Percentiles rank a stretch among this genome's conserved stretches.
phyloP scores from a whole-genome alignment of 1,140 invertebrate genomes.

The Sminthurides bifidus region DNA sequence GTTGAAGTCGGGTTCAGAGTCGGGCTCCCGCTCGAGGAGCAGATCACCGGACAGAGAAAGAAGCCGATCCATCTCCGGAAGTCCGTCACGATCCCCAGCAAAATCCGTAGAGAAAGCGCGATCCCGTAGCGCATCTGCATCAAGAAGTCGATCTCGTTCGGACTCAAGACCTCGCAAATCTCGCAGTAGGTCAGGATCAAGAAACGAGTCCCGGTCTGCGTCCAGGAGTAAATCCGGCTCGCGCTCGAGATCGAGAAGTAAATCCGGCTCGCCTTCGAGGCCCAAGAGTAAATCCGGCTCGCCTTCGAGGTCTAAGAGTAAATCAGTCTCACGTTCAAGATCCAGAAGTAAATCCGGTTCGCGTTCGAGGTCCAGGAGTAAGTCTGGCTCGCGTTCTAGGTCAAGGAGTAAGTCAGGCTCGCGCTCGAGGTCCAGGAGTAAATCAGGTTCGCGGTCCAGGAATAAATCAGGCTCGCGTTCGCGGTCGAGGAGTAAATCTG shows the following conservation, averaged over 20 bases:
- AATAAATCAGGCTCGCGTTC: slow-evolving; percentile 26
- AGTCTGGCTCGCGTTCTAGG: slow-evolving; percentile 15
- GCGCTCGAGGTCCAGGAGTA: background rate
- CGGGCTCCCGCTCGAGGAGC: background rate
- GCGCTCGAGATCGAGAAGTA: slow-evolving; percentile 32
- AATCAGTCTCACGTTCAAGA: slow-evolving; percentile 12
- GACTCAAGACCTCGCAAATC: too few relatives aligned
- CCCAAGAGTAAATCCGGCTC: slow-evolving; percentile 32
- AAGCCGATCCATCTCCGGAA: too few relatives aligned
- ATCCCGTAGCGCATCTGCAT: too few relatives aligned
- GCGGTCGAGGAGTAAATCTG: slow-evolving; percentile 33
- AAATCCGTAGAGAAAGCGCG: too few relatives aligned
- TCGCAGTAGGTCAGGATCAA: too few relatives aligned
- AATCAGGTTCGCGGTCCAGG: background rate
- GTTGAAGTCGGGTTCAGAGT: slow-evolving; percentile 35
- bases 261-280: too few relatives aligned
- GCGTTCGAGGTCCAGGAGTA: background rate
- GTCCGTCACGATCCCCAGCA: too few relatives aligned
- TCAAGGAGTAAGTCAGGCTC: background rate
- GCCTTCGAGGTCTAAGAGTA: slow-evolving; percentile 17
- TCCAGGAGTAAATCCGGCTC: too few relatives aligned
- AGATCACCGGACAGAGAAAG: background rate
- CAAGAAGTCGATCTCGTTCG: background rate
- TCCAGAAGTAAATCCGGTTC: slow-evolving; percentile 11
- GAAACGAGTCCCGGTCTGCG: too few relatives aligned